Base-by-base conservation (phyloP, 1,140 invertebrate genomes). In the Pemphigus obesinymphae region DNA sequence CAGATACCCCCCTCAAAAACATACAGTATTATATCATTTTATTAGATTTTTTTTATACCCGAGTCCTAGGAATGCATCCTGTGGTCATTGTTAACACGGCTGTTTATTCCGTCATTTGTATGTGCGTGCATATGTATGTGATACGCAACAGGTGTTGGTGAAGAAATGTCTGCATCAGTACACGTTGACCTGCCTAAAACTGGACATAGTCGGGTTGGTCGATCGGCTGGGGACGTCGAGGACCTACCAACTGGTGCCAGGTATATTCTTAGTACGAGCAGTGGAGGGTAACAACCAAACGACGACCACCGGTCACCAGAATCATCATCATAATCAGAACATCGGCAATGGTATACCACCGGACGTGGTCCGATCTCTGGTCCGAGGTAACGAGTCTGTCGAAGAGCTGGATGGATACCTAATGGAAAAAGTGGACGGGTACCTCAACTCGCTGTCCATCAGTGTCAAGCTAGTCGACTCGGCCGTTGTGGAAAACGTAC, bases 101-200 rank as follows among this genome's bases (percentile, higher is more conserved):
- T n/a, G n/a, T n/a, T n/a, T n/a, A 61, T 61, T 29, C 58, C 58
- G 26, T 61, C 58, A 23, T 61, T 61, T 61, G 58, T 66, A 34
- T 37, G 34, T 37, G 31, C 34, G 45, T 20, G 17, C 10, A 34
- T 10, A 23, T 34, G 26, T n/a, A 40, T 34, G 11, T 76, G 10
- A 29, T 43, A 23, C 34, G 66, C 34, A 72, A 83, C 83, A 85
- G 85, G 82, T 83, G 23, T 48, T 85, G 26, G 50, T 29, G 20
- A 78, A 83, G 43, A 83, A 83, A 81, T 94, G 93, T 85, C 87
- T 89, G 26, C 90, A 90, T 15, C 89, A 90, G 0, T 94, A 94
- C 84, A 93, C 92, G 86, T 88, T 91, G 15, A 93, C 91, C 45
- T 95, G 93, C 84, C 87, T 95, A n/a, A 94, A 94, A 86, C 88